Evolutionary conservation across 2,113 vertebrate species (phyloP).

Genomic region (Ammodramus savannarum): DNA sequence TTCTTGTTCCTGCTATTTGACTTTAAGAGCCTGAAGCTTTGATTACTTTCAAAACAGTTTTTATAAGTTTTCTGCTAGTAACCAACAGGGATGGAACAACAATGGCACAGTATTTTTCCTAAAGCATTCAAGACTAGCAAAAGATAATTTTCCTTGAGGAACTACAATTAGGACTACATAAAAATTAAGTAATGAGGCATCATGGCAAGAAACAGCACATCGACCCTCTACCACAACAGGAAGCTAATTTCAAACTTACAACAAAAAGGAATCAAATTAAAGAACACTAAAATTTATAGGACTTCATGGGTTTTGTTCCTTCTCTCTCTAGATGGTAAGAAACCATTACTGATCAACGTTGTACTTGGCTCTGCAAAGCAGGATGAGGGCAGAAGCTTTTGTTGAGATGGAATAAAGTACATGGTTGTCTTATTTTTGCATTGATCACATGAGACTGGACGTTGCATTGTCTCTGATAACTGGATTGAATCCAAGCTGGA

Average conservation of each 20-base stretch:
- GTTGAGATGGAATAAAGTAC: conserved; percentile 2
- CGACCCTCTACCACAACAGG: background rate
- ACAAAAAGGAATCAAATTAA: background rate
- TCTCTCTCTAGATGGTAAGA: background rate
- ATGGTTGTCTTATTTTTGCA: conserved; percentile 12
- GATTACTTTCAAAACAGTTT: conserved; percentile 6
- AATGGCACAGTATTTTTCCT: background rate
- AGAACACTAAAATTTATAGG: background rate
- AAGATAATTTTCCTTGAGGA: background rate
- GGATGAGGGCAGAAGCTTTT: conserved; percentile 7
- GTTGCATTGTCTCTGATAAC: background rate
- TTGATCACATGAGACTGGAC: background rate
- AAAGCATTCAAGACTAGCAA: background rate
- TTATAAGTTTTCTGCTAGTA: conserved; percentile 8
- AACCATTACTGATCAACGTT: background rate
- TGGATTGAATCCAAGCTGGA: background rate
- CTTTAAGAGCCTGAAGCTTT: conserved; percentile 13
- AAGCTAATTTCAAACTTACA: background rate
- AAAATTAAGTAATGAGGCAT: conserved; percentile 44
- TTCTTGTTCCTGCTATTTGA: background rate
- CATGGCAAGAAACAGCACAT: conserved; percentile 18
- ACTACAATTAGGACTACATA: conserved; percentile 2
- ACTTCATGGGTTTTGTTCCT: background rate
- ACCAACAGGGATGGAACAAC: background rate
- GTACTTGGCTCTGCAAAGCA: background rate